Evolutionary conservation across 2,888 invertebrate species (phyloP).

Genomic region (Pteria penguin): DNA sequence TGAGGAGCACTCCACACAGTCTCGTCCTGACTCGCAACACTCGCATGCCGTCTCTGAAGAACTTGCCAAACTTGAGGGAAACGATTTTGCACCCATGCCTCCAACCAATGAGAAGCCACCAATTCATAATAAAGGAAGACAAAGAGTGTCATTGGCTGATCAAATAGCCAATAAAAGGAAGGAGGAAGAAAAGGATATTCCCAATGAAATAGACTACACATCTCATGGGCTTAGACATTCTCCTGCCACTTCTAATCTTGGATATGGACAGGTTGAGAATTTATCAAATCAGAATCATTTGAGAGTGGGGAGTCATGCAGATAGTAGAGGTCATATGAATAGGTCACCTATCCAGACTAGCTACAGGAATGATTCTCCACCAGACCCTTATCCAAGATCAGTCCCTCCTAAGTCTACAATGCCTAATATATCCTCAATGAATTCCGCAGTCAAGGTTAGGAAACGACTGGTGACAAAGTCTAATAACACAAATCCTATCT

Average conservation of each 20-base stretch:
- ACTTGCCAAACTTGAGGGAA: background rate
- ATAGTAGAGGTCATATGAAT: background rate
- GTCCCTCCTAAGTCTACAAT: background rate
- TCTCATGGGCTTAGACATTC: background rate
- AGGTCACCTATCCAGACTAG: background rate
- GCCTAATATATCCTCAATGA: background rate
- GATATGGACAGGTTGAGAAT: background rate
- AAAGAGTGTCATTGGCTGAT: background rate
- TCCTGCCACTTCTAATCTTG: no score
- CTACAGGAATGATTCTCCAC: background rate
- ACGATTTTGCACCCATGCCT: no score
- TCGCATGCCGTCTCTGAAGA: background rate
- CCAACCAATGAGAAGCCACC: background rate
- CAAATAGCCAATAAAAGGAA: background rate
- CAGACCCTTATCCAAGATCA: background rate
- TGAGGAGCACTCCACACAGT: background rate
- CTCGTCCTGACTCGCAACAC: background rate
- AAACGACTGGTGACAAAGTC: background rate
- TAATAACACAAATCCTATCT: slow-evolving; percentile 2
- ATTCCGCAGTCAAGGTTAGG: background rate
- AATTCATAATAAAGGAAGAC: background rate
- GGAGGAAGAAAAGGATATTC: background rate
- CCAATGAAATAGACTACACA: background rate
- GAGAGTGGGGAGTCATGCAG: background rate
- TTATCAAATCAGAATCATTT: background rate